Conservation (phyloP, 2,797 vertebrate genomes). For the Lacerta bilineata region DNA sequence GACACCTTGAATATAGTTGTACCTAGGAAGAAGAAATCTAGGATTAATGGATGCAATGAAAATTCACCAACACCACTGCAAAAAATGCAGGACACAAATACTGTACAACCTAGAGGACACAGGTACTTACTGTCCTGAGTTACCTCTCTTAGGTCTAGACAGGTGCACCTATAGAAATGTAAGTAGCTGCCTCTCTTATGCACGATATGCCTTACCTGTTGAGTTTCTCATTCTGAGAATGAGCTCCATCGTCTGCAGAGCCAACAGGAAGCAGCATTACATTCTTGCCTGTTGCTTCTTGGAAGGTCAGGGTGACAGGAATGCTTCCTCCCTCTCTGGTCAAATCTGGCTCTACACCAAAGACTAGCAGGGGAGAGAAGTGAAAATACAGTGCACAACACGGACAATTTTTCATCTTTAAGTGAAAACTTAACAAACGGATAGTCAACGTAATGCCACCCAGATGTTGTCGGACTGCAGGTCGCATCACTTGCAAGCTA, state of each 20-base stretch:
- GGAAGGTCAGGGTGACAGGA: conserved; percentile 96
- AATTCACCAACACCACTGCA: not conserved
- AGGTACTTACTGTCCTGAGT: not conserved
- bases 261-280: conserved; percentile 97
- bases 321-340: conserved; percentile 97
- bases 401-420: not conserved
- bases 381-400: not conserved
- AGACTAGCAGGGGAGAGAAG: conserved; percentile 81
- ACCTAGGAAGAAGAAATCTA: conserved; percentile 77
- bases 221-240: conserved; percentile 98
- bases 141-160: not conserved
- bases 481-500: no score
- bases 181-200: not conserved
- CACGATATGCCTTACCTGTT: conserved; percentile 85
- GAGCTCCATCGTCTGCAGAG: conserved; percentile 95
- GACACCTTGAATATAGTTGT: conserved; percentile 93
- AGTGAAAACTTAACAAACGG: not conserved
- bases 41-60: not conserved
- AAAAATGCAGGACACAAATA: not conserved
- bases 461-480: no score
- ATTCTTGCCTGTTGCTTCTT: conserved; percentile 95
- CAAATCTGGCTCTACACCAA: conserved; percentile 95
- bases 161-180: not conserved
- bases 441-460: no score
- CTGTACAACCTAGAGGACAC: not conserved